A percentile compares a stretch with the other conserved stretches of the same genome.
These are phyloP conservation scores for Scaptomyza graminum DNA, from an alignment of 1,140 invertebrate genomes.

Conservation along the genomic window DNA sequence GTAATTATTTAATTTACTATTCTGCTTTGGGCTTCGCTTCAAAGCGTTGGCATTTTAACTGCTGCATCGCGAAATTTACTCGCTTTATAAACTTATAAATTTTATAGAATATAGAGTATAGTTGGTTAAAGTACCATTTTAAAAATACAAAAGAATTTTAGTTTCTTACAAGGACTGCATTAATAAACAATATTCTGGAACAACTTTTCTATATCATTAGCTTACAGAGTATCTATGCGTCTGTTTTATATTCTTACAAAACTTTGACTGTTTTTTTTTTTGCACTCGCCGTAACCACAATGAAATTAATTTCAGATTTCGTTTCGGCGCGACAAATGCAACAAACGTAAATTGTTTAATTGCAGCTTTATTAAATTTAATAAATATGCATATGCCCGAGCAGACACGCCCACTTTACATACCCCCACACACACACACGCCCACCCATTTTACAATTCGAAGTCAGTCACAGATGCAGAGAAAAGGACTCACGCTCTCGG, in stretches of 20 bases:
- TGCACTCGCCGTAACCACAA: conserved; percentile 47
- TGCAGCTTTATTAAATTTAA: conserved; percentile 77
- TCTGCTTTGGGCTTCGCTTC: conserved; percentile 10
- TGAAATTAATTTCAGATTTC: conserved; percentile 70
- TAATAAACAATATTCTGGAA: no score
- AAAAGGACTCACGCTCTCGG: conserved; percentile 34
- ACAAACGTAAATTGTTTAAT: conserved; percentile 65
- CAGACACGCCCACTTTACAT: conserved; percentile 22
- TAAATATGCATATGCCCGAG: conserved; percentile 70
- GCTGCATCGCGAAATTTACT: background rate
- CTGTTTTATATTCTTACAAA: background rate
- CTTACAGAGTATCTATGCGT: no score
- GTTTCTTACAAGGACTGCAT: no score
- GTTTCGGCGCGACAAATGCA: conserved; percentile 62
- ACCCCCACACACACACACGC: conserved; percentile 39
- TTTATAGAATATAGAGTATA: background rate
- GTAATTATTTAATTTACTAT: conserved; percentile 36
- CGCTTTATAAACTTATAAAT: conserved; percentile 14
- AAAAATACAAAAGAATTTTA: no score
- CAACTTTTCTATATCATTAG: no score
- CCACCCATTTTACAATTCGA: background rate
- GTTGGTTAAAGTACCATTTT: no score
- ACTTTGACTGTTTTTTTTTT: conserved; percentile 14
- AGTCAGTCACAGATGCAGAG: conserved; percentile 12
- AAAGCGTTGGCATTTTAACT: conserved; percentile 21